Evolutionary conservation across 2,113 vertebrate species (phyloP), one percentile per base, ranked within the genome.

Genomic region (Telmatochromis brichardi): DNA sequence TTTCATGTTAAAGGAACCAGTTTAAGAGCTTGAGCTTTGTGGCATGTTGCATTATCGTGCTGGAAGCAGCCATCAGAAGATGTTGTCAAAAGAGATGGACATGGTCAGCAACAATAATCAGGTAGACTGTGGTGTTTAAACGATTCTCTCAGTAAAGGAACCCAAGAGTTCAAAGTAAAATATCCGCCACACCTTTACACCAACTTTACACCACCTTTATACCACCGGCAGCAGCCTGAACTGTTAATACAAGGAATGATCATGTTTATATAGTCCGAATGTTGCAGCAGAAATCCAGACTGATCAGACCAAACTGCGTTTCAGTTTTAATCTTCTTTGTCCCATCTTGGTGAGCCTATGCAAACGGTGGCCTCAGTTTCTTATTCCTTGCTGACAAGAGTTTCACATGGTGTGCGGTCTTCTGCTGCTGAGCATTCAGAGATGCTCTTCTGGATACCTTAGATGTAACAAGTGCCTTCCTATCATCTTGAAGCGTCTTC

Each of bases 291-390:
- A 71, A 71, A 6, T 71, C 7, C 1, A 23, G 63, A 40, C 35
- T 3, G n/a, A 14, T 40, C 63, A 40, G 35, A 68, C 12, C 11
- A 68, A 21, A 19, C 0, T 0, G 28, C 5, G 1, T 40, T 40
- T 40, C n/a, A 6, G 2, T 0, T 35, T 35, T 11, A 40, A 9
- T 40, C 12, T 71, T 40, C 35, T 71, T 14, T 9, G 5, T 71
- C n/a, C 63, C 7, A 14, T 21, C n/a, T 40, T 65, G 3, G 60
- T 37, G 10, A 65, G 33, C 33, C 19, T 37, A 65, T 13, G 31
- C 17, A 37, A 65, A 13, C 4, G 0, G 19, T 37, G 0, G 19
- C 19, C 60, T 65, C 1, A 37, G 31, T 37, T 65, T 37, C 33
- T 7, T 37, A n/a, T 21, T 65, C 33, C 4, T 37, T 21, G 63